These are phyloP conservation scores for Perithous albicinctus DNA, from an alignment of 2,888 invertebrate genomes.

Conservation along the genomic window DNA sequence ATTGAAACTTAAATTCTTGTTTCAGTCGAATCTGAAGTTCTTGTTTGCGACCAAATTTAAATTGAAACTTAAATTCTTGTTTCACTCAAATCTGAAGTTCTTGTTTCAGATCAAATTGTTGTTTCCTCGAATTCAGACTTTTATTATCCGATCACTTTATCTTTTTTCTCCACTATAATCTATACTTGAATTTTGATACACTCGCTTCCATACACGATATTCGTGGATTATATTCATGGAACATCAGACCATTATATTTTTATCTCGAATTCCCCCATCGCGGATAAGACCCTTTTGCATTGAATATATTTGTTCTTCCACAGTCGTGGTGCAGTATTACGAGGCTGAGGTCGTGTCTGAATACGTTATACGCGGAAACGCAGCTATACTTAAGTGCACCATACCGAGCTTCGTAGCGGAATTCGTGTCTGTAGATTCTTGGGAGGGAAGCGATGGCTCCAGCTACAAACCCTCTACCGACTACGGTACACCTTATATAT, in stretches of 20 bases:
- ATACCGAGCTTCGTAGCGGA: slow-evolving; percentile 96
- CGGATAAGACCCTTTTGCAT: background rate
- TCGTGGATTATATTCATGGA: too few relatives aligned
- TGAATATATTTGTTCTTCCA: slow-evolving; percentile 36
- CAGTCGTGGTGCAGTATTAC: slow-evolving; percentile 96
- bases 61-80: too few relatives aligned
- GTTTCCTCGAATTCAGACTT: too few relatives aligned
- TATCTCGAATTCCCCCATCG: background rate
- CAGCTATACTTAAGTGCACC: slow-evolving; percentile 94
- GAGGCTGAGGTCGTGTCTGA: slow-evolving; percentile 96
- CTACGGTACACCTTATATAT: slow-evolving; percentile 88
- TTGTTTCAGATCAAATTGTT: too few relatives aligned
- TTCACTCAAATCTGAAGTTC: too few relatives aligned
- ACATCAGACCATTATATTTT: background rate
- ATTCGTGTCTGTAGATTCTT: slow-evolving; percentile 95
- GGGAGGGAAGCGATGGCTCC: slow-evolving; percentile 89
- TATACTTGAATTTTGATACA: too few relatives aligned
- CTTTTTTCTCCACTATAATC: too few relatives aligned
- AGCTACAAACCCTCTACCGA: slow-evolving; percentile 90
- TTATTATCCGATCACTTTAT: too few relatives aligned
- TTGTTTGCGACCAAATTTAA: too few relatives aligned
- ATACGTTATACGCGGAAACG: slow-evolving; percentile 95
- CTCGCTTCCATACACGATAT: too few relatives aligned
- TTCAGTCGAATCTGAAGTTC: too few relatives aligned
- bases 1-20: too few relatives aligned